Evolutionary conservation across 1,140 invertebrate species (phyloP).

Genomic region (Zaprionus ornatus): DNA sequence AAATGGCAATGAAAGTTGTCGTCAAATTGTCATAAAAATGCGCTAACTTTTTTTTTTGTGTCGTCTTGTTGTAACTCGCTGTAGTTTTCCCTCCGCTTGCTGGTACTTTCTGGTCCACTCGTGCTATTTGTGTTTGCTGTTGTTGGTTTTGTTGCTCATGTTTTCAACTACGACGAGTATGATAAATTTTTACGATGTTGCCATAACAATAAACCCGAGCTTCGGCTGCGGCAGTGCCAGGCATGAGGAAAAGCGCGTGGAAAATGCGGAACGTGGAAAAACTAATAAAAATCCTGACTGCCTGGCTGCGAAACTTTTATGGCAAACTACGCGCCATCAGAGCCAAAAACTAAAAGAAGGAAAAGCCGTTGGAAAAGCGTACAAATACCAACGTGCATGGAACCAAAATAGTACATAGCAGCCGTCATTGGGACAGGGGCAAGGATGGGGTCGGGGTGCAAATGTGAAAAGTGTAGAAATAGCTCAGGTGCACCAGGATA

Average conservation of each 20-base stretch:
- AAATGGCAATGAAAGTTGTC: conserved; percentile 81
- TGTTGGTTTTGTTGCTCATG: conserved; percentile 36
- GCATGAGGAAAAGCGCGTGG: conserved; percentile 76
- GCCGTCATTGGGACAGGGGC: neutral
- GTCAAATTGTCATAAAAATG: conserved; percentile 83
- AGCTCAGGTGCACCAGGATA: conserved; percentile 75
- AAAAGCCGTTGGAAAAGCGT: conserved; percentile 44
- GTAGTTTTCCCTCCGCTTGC: conserved; percentile 6
- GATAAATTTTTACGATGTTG: conserved; percentile 82
- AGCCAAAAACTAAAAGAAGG: conserved; percentile 48
- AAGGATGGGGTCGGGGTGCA: conserved; percentile 28
- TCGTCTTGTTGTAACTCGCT: conserved; percentile 35
- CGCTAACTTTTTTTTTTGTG: conserved; percentile 79
- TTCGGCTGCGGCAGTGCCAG: conserved; percentile 59
- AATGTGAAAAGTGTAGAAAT: conserved; percentile 79
- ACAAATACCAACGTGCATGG: conserved; percentile 32
- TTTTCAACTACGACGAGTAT: conserved; percentile 73
- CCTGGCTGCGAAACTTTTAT: conserved; percentile 76
- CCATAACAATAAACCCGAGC: conserved; percentile 80
- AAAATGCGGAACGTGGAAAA: conserved; percentile 74
- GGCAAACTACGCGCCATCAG: conserved; percentile 73
- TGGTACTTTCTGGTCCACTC: neutral
- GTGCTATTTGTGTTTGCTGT: neutral
- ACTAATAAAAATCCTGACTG: conserved; percentile 80
- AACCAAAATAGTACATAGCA: conserved; percentile 4